A percentile compares a stretch with the other conserved stretches of the same genome.
These are phyloP conservation scores for Abrostola triplasia DNA, from an alignment of 2,888 invertebrate species.

Conservation along the genomic window DNA sequence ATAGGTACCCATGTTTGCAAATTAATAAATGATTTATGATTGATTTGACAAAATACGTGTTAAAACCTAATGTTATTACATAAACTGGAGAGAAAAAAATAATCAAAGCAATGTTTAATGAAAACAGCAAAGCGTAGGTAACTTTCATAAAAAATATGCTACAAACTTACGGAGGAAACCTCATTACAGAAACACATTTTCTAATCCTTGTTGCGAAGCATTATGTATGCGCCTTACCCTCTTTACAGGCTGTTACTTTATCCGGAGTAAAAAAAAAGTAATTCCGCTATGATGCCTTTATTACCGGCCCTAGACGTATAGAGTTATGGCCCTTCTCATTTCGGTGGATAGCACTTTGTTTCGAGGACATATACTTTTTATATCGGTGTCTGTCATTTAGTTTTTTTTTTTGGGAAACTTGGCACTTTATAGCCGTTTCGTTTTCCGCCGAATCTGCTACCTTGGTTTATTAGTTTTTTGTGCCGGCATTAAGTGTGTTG, in stretches of 20 bases:
- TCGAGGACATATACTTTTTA: slow-evolving; percentile 59
- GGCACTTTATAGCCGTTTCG: slow-evolving; percentile 30
- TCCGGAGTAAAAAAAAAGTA: slow-evolving; percentile 70
- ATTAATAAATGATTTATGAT: no score
- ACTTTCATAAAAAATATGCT: slow-evolving; percentile 4
- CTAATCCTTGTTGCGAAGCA: slow-evolving; percentile 42
- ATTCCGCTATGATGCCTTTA: slow-evolving; percentile 74
- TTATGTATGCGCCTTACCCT: slow-evolving; percentile 54
- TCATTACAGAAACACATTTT: slow-evolving; percentile 46
- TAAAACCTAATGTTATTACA: no score
- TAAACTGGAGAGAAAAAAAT: no score
- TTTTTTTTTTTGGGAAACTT: slow-evolving; percentile 40
- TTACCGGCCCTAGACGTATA: slow-evolving; percentile 68
- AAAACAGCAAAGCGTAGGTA: background rate
- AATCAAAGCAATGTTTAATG: background rate
- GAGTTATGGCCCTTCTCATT: slow-evolving; percentile 70
- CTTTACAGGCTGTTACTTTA: slow-evolving; percentile 67
- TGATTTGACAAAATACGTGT: no score
- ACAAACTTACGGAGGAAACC: slow-evolving; percentile 32
- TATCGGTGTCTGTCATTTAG: slow-evolving; percentile 52
- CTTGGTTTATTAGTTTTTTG: slow-evolving; percentile 29
- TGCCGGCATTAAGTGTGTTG: background rate
- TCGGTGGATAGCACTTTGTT: slow-evolving; percentile 68
- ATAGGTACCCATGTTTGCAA: no score
- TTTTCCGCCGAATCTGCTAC: slow-evolving; percentile 41